Base-by-base conservation (phyloP, 2,797 vertebrate species). In the Danio kyathit region DNA sequence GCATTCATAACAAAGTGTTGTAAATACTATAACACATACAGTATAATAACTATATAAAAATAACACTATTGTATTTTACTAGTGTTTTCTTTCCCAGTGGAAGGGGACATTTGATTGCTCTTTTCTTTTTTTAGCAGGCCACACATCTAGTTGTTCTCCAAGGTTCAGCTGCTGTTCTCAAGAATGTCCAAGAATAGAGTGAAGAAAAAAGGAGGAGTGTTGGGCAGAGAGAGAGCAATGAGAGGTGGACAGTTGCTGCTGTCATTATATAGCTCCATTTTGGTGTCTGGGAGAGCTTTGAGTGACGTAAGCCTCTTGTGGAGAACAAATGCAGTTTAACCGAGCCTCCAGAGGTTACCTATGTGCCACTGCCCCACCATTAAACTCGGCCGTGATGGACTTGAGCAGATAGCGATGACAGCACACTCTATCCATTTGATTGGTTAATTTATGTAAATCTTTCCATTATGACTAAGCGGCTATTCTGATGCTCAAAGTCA, bases 181-280 rank as follows among this genome's bases (percentile, higher is more conserved):
- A 79, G 87, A 89, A 88, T 89, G 86, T 90, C 90, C 88, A 89
- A 86, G 85, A 93, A 93, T 92, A 93, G 91, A 88, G 84, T 64
- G 84, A 66, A 76, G 80, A 76, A 86, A 86, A 86, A 71, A 81
- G 74, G 76, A 79, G 82, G 82, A 80, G 69, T 44, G 46, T 5
- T 46, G 46, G 74, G 76, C 71, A 63, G 69, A 29, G 76, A 54
- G 61, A 21, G 14, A 64, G 38, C 65, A 69, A 60, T 16, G 67
- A 63, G 69, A 54, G 17, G 83, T 57, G 70, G 41, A 52, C 92
- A 93, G 84, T 87, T 92, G 93, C 29, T 79, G 86, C 90, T 88
- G 89, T 91, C 92, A 88, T 19, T 93, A n/a, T 93, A n/a, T 90
- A 89, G 38, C 13, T 56, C 12, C 13, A 67, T 67, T 76, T 70